phyloP scores from a whole-genome alignment of 1,140 invertebrate genomes.

The Danaus melanippus region DNA sequence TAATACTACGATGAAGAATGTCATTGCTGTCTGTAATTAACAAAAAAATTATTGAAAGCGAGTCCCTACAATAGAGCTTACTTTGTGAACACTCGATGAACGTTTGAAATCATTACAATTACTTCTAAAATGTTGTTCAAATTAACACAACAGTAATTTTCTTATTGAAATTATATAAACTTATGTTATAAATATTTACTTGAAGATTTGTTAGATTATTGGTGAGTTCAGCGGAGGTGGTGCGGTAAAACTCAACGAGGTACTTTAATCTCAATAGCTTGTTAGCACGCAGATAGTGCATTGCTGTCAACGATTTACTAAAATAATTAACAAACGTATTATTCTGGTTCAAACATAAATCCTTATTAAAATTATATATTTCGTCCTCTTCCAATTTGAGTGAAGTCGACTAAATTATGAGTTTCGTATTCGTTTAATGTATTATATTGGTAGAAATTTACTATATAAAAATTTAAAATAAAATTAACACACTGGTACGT shows the following conservation, averaged over 20 bases:
- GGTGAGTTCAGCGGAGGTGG: conserved; percentile 50
- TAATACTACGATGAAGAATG: conserved; percentile 38
- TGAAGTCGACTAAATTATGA: too few relatives aligned
- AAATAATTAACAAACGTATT: conserved; percentile 10
- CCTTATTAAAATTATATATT: too few relatives aligned
- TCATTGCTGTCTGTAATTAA: conserved; percentile 42
- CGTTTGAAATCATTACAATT: too few relatives aligned
- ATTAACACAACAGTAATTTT: too few relatives aligned
- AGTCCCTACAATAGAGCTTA: conserved; percentile 5
- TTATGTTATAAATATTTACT: conserved; percentile 23
- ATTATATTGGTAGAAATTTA: too few relatives aligned
- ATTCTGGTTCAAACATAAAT: too few relatives aligned
- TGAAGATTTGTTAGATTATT: conserved; percentile 58
- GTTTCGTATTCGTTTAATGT: too few relatives aligned
- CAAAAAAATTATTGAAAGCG: conserved; percentile 4
- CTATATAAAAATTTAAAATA: too few relatives aligned
- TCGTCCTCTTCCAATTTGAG: too few relatives aligned
- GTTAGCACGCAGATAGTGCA: conserved; percentile 52
- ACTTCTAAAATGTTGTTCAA: too few relatives aligned
- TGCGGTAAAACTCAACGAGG: conserved; percentile 56
- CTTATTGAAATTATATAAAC: too few relatives aligned
- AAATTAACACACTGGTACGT: conserved; percentile 12
- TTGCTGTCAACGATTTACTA: conserved; percentile 29
- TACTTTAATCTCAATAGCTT: conserved; percentile 59
- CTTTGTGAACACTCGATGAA: too few relatives aligned